phyloP scores from a whole-genome alignment of 1,140 invertebrate species.

The Cheumatopsyche charites region DNA sequence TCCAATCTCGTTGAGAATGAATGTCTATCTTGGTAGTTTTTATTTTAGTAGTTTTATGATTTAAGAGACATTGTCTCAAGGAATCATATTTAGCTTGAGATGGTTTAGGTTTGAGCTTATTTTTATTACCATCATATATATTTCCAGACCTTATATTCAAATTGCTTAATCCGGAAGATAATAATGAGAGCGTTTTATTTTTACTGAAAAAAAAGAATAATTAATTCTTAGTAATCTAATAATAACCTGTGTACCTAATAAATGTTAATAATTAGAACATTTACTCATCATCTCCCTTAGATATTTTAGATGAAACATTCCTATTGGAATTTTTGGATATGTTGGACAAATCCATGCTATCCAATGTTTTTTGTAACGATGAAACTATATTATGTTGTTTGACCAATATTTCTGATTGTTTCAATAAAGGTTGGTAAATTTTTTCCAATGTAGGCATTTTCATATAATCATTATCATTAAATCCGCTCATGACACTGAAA shows the following conservation, averaged over 20 bases:
- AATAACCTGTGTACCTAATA: no score
- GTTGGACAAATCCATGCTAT: slow-evolving; percentile 5
- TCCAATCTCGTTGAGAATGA: slow-evolving; percentile 39
- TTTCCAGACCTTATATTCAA: not conserved
- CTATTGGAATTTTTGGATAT: slow-evolving; percentile 21
- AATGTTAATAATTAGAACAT: not conserved
- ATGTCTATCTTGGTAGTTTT: slow-evolving; percentile 57
- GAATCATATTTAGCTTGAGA: slow-evolving; percentile 54
- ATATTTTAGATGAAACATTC: not conserved
- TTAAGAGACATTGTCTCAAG: slow-evolving; percentile 55
- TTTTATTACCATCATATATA: not conserved
- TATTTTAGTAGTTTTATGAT: slow-evolving; percentile 57
- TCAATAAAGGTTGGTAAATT: slow-evolving; percentile 70
- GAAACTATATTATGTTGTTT: slow-evolving; percentile 60
- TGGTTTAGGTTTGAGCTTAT: slow-evolving; percentile 35
- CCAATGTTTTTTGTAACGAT: slow-evolving; percentile 54
- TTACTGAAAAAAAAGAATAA: slow-evolving; percentile 50
- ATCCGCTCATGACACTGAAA: slow-evolving; percentile 39
- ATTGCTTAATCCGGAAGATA: not conserved
- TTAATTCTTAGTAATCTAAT: no score
- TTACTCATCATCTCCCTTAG: slow-evolving; percentile 23
- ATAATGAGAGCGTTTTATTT: not conserved
- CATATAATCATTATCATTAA: slow-evolving; percentile 52
- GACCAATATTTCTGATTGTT: slow-evolving; percentile 66
- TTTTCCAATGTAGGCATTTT: slow-evolving; percentile 68